Evolutionary conservation across 2,113 vertebrate species (phyloP).

Genomic region (Grammomys surdaster): DNA sequence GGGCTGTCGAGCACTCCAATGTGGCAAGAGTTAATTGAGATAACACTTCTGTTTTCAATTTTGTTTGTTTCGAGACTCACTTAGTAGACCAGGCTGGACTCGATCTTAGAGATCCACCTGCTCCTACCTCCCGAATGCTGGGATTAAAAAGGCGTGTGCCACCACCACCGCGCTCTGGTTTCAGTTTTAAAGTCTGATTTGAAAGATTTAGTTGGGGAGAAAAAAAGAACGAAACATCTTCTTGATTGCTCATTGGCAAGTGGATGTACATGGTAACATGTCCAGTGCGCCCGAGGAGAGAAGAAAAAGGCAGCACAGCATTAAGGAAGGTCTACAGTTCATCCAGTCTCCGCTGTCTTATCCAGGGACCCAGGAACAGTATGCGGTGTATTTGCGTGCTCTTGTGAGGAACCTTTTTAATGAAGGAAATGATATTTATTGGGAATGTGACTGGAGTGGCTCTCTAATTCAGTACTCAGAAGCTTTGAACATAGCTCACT

Average conservation of each 20-base stretch:
- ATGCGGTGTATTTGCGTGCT: conserved; percentile 94
- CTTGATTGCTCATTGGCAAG: conserved; percentile 81
- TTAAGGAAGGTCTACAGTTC: conserved; percentile 96
- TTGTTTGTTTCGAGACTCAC: not conserved
- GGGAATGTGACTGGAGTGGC: conserved; percentile 92
- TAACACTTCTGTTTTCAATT: not conserved
- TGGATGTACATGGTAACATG: conserved; percentile 91
- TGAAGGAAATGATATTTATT: conserved; percentile 96
- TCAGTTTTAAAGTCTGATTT: not conserved
- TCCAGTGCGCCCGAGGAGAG: conserved; percentile 93
- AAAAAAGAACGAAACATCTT: not conserved
- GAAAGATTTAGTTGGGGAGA: not conserved
- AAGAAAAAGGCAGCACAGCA: conserved; percentile 94
- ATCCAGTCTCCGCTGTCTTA: too few species aligned
- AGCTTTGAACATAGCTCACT: conserved; percentile 95
- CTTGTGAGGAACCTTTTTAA: conserved; percentile 96
- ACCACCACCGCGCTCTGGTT: not conserved
- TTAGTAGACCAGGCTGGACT: not conserved
- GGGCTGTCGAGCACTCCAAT: not conserved
- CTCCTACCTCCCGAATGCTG: not conserved
- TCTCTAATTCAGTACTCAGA: conserved; percentile 96
- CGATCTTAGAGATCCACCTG: not conserved
- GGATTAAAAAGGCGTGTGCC: not conserved
- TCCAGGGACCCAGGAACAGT: too few species aligned
- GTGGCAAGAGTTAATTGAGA: not conserved